phyloP scores from a whole-genome alignment of 2,797 vertebrate genomes.

The Gila robusta region DNA sequence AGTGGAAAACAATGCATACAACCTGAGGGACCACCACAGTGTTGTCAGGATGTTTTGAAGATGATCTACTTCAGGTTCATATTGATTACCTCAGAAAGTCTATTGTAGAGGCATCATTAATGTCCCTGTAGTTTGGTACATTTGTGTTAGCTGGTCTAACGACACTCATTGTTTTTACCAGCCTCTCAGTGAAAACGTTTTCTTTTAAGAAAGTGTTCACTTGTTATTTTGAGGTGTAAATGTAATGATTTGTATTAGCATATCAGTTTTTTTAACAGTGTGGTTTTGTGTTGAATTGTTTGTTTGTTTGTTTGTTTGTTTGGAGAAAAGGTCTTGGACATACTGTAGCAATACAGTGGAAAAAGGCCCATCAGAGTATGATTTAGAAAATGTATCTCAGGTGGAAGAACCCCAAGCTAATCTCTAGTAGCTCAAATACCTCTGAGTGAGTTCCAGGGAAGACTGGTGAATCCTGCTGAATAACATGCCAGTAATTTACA shows the following conservation, averaged over 20 bases:
- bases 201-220: conserved; percentile 36
- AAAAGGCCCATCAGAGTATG: background rate
- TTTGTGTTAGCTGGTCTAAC: conserved; percentile 57
- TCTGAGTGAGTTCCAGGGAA: conserved; percentile 21
- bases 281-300: conserved; percentile 17
- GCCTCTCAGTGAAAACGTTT: conserved; percentile 25
- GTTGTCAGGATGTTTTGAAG: background rate
- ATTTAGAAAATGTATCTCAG: conserved; percentile 28
- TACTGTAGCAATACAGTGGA: conserved; percentile 10
- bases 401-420: conserved; percentile 16
- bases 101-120: background rate
- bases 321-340: background rate
- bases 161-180: conserved; percentile 24
- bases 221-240: conserved; percentile 10
- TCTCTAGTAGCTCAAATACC: conserved; percentile 15
- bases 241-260: conserved; percentile 34
- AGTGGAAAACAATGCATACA: background rate
- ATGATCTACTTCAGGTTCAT: conserved; percentile 15
- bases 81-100: conserved; percentile 27
- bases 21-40: background rate
- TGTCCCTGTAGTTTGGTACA: conserved; percentile 15
- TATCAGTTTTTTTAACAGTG: conserved; percentile 38
- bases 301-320: background rate
- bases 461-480: conserved; percentile 13
- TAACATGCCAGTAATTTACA: background rate